Percentiles rank a stretch among this genome's conserved stretches.
Conservation (phyloP, 2,888 invertebrate species). For the Nemoura dubitans region DNA sequence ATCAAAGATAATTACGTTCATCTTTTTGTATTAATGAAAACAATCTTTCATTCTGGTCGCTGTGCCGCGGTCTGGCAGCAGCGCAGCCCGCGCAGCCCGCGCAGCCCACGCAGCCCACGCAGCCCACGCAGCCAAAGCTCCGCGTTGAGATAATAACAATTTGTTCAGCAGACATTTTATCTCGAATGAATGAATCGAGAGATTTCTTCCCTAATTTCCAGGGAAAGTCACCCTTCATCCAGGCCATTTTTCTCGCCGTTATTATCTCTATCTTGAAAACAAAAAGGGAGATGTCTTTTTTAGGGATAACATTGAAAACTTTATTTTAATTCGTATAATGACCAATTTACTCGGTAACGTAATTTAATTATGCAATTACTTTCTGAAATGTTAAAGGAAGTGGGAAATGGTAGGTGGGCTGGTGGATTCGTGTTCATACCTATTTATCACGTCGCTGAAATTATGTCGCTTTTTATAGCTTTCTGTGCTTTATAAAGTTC, state of each 20-base stretch:
- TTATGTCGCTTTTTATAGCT: too few species aligned
- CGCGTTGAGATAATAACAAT: constrained; percentile 32
- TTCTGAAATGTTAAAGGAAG: background rate
- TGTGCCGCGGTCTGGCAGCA: background rate
- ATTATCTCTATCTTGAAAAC: constrained; percentile 36
- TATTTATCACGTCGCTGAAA: background rate
- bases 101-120: background rate
- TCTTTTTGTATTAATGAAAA: constrained; percentile 49
- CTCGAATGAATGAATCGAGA: constrained; percentile 40
- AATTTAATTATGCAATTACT: constrained; percentile 31
- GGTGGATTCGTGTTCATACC: background rate
- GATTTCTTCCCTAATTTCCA: constrained; percentile 38
- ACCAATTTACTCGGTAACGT: constrained; percentile 38
- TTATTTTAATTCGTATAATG: constrained; percentile 37
- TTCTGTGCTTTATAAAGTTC: too few species aligned
- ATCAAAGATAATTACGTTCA: constrained; percentile 45
- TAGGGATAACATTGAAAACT: constrained; percentile 38
- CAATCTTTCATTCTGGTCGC: constrained; percentile 46
- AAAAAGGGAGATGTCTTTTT: constrained; percentile 31
- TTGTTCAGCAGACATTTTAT: constrained; percentile 38
- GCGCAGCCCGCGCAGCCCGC: background rate
- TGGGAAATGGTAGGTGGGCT: background rate
- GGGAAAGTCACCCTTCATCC: constrained; percentile 23
- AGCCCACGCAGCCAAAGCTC: background rate
- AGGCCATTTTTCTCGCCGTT: constrained; percentile 37